Conservation (phyloP, 2,888 invertebrate species). For the Cephus nigrinus region DNA sequence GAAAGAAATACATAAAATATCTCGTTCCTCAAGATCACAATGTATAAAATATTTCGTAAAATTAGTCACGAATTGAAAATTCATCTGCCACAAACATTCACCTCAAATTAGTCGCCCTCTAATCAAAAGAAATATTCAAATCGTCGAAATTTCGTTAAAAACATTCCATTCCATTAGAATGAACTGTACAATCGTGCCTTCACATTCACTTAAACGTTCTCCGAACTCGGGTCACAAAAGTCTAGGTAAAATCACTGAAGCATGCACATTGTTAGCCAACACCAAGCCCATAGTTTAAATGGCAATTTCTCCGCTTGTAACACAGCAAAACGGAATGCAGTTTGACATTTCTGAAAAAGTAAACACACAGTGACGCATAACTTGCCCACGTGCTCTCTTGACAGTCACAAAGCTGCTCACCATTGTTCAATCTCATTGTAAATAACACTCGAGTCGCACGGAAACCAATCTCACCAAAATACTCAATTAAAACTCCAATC, state of each 20-base stretch:
- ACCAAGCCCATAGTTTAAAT: not conserved
- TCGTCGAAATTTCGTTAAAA: not conserved
- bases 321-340: constrained; percentile 2
- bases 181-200: not conserved
- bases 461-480: too few relatives aligned
- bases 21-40: not conserved
- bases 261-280: constrained; percentile 48
- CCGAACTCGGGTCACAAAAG: constrained; percentile 40
- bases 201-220: not conserved
- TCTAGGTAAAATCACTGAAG: constrained; percentile 45
- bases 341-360: not conserved
- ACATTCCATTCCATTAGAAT: not conserved
- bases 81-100: not conserved
- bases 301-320: not conserved
- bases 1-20: not conserved
- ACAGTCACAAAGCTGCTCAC: too few relatives aligned
- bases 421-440: too few relatives aligned
- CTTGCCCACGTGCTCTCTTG: too few relatives aligned
- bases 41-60: not conserved
- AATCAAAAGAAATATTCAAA: not conserved
- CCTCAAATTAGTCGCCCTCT: not conserved
- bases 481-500: too few relatives aligned
- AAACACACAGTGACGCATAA: not conserved
- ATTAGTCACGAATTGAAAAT: not conserved
- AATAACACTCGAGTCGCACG: too few relatives aligned